A percentile compares a stretch with the other conserved stretches of the same genome.
Evolutionary conservation across 2,797 vertebrate genomes (phyloP).

Genomic region (Acrossocheilus wenchowensis): DNA sequence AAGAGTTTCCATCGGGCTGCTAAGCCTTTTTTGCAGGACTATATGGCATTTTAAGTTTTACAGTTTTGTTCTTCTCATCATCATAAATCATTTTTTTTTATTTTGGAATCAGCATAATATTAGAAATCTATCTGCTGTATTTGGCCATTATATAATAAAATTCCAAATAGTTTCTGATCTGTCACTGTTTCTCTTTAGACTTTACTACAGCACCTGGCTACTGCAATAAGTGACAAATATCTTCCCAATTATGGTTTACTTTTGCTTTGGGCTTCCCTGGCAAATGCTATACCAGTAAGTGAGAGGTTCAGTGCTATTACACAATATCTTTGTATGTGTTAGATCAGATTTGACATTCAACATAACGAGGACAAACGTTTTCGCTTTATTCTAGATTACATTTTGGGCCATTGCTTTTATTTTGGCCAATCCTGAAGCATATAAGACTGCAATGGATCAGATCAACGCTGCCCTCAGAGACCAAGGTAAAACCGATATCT

Average conservation of each 20-base stretch:
- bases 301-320: neutral
- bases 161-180: neutral
- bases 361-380: neutral
- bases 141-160: neutral
- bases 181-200: conserved; percentile 69
- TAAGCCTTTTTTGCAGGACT: neutral
- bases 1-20: neutral
- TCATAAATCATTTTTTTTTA: neutral
- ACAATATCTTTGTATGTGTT: neutral
- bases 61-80: neutral
- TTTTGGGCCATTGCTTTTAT: conserved; percentile 83
- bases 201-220: conserved; percentile 74
- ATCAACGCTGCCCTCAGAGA: conserved; percentile 74
- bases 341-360: neutral
- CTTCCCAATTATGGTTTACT: conserved; percentile 76
- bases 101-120: neutral
- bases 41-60: neutral
- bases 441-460: conserved; percentile 74
- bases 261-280: conserved; percentile 84
- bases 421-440: conserved; percentile 72
- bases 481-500: conserved; percentile 72
- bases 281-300: conserved; percentile 84
- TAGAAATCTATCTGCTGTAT: neutral
- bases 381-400: conserved; percentile 67
- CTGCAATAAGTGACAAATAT: conserved; percentile 68